Conservation (phyloP, 2,113 vertebrate genomes). For the Rattus norvegicus region DNA sequence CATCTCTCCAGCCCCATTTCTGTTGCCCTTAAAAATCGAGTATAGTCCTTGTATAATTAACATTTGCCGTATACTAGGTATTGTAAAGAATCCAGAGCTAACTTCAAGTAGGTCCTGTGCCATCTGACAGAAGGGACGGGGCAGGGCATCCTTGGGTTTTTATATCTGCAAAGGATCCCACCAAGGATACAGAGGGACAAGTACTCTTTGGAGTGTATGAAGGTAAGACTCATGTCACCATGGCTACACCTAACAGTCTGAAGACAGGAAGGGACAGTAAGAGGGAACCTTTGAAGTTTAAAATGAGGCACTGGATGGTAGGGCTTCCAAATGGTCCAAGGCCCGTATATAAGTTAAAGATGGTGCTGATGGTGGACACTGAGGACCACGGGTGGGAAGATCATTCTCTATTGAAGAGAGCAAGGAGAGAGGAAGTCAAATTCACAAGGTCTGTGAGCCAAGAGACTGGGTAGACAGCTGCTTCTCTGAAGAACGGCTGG, state of each 20-base stretch:
- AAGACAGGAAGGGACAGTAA: neutral
- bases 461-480: slow-evolving; percentile 38
- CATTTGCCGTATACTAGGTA: neutral
- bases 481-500: slow-evolving; percentile 29
- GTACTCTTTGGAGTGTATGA: neutral
- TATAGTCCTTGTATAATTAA: neutral
- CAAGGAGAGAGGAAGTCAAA: slow-evolving; percentile 40
- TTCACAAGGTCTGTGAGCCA: slow-evolving; percentile 2
- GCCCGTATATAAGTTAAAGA: slow-evolving; percentile 8
- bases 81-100: neutral
- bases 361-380: neutral
- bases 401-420: slow-evolving; percentile 34
- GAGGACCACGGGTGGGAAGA: neutral
- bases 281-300: neutral
- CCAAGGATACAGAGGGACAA: neutral
- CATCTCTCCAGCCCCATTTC: too few species aligned
- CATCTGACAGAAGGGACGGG: neutral
- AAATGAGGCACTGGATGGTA: neutral
- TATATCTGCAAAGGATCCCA: neutral
- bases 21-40: neutral
- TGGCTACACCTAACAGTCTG: neutral
- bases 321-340: slow-evolving; percentile 10
- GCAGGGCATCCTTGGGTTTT: neutral
- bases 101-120: neutral
- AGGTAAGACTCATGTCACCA: neutral